phyloP scores from a whole-genome alignment of 2,888 invertebrate genomes.

The Corythucha ciliata region DNA sequence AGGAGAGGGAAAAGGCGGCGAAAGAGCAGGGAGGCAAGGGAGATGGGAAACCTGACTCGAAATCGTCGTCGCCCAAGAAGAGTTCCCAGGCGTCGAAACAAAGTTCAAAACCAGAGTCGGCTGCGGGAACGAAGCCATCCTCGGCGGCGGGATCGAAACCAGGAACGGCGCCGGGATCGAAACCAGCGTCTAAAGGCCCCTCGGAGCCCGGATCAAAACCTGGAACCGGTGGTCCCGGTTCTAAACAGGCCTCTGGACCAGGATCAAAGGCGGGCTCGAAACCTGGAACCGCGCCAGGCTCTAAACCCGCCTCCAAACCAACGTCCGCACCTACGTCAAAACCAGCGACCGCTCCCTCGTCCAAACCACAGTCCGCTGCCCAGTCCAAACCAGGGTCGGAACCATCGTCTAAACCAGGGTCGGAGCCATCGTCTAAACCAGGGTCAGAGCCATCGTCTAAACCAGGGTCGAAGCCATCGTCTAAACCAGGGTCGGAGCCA shows the following conservation, averaged over 20 bases:
- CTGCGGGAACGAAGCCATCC: neutral
- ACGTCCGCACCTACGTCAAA: too few species aligned
- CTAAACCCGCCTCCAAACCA: too few species aligned
- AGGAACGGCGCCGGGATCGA: neutral
- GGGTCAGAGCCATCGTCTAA: too few species aligned
- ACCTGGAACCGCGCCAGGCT: neutral
- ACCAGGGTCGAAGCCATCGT: too few species aligned
- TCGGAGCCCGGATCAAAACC: neutral
- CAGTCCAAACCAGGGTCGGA: too few species aligned
- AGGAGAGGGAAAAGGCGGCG: constrained; percentile 8
- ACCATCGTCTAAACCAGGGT: too few species aligned
- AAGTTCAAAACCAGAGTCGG: neutral
- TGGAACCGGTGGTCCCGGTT: too few species aligned
- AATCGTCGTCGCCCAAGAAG: neutral
- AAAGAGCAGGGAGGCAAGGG: constrained; percentile 1
- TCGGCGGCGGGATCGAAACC: neutral
- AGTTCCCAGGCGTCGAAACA: neutral
- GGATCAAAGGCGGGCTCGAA: constrained; percentile 1
- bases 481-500: too few species aligned
- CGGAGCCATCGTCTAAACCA: too few species aligned
- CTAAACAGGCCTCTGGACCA: neutral
- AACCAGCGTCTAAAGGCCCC: neutral
- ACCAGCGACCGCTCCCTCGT: too few species aligned
- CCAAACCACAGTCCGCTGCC: too few species aligned
- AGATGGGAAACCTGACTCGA: neutral